These are phyloP conservation scores for Borostomias antarcticus DNA, from an alignment of 2,797 vertebrate species.

Conservation along the genomic window DNA sequence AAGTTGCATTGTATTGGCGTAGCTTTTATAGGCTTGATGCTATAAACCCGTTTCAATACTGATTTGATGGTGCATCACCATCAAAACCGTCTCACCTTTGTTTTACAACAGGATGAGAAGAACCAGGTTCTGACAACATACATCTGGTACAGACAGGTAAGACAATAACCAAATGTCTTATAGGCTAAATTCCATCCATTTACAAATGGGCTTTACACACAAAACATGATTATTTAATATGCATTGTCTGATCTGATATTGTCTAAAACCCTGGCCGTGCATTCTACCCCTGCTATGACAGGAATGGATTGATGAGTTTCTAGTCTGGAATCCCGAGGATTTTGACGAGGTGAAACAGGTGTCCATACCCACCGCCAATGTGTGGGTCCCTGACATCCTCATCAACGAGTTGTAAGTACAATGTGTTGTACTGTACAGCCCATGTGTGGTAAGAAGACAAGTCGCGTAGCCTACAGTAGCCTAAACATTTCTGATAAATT, in stretches of 20 bases:
- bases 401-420: constrained; percentile 99
- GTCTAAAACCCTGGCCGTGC: not conserved
- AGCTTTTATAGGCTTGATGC: too few species aligned
- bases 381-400: constrained; percentile 97
- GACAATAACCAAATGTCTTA: not conserved
- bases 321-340: constrained; percentile 85
- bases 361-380: constrained; percentile 86
- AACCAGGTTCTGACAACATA: constrained; percentile 97
- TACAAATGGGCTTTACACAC: not conserved
- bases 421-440: too few species aligned
- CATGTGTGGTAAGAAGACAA: too few species aligned
- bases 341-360: constrained; percentile 91
- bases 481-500: too few species aligned
- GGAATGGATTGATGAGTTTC: constrained; percentile 94
- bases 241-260: not conserved
- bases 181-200: not conserved
- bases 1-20: too few species aligned
- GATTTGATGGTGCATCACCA: not conserved
- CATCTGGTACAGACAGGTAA: constrained; percentile 96
- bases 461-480: too few species aligned
- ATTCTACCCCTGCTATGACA: constrained; percentile 30
- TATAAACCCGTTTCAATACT: too few species aligned
- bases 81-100: constrained; percentile 8
- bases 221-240: not conserved
- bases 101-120: constrained; percentile 88